Evolutionary conservation across 2,113 vertebrate genomes (phyloP).

Genomic region (Chinchilla lanigera): DNA sequence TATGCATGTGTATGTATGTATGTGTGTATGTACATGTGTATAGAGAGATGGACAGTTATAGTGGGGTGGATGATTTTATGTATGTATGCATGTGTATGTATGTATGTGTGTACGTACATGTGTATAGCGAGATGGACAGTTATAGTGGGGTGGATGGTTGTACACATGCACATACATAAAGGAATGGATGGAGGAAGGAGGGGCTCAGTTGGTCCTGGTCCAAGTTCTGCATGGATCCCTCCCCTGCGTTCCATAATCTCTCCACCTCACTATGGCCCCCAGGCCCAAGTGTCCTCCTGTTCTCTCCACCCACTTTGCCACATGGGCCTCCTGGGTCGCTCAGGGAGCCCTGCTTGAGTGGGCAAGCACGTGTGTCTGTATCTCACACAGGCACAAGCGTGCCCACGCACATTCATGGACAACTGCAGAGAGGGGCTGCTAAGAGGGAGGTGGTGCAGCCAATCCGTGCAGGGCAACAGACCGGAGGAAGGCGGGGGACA

Average conservation of each 20-base stretch:
- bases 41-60: too few species aligned
- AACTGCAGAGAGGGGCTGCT: not conserved
- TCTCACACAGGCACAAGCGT: accelerated
- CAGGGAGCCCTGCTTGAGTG: not conserved
- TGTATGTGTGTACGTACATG: not conserved
- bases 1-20: not conserved
- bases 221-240: accelerated
- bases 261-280: not conserved
- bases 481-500: not conserved
- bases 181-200: not conserved
- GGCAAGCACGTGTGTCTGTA: not conserved
- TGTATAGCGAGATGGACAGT: too few species aligned
- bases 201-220: not conserved
- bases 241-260: not conserved
- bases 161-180: too few species aligned
- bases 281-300: not conserved
- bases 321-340: not conserved
- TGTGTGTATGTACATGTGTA: not conserved
- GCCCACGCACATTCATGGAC: accelerated
- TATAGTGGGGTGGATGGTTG: not conserved
- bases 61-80: not conserved
- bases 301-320: not conserved
- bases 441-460: not conserved
- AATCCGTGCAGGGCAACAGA: not conserved
- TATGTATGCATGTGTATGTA: not conserved